phyloP scores from a whole-genome alignment of 2,113 vertebrate genomes.

The Solea solea region DNA sequence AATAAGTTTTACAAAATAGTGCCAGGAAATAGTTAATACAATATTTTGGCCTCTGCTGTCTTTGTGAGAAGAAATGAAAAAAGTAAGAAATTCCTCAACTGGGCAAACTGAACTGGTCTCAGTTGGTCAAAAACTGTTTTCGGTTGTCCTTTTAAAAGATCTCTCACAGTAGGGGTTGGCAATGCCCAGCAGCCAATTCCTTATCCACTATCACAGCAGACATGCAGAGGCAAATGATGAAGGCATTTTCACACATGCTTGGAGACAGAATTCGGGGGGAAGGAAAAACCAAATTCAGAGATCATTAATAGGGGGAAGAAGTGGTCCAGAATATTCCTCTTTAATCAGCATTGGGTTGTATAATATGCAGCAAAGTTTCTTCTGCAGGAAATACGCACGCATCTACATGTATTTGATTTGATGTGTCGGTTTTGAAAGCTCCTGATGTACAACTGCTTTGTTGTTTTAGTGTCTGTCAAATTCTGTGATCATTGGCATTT shows the following conservation, averaged over 20 bases:
- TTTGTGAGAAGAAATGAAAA: constrained; percentile 28
- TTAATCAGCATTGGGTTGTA: constrained; percentile 28
- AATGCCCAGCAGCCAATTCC: constrained; percentile 50
- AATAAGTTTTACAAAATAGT: neutral
- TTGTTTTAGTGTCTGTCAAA: too few relatives aligned
- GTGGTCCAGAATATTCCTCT: constrained; percentile 20
- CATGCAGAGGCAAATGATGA: constrained; percentile 52
- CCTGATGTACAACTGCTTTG: too few relatives aligned
- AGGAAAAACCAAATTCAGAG: constrained; percentile 24
- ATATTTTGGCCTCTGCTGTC: neutral
- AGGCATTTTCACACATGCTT: constrained; percentile 37
- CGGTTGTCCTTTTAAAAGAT: constrained; percentile 57
- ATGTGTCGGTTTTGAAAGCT: neutral
- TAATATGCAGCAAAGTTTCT: constrained; percentile 1
- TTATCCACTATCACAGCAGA: constrained; percentile 35
- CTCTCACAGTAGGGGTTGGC: constrained; percentile 54
- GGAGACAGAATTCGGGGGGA: constrained; percentile 34
- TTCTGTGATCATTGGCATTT: too few relatives aligned
- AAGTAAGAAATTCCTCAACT: constrained; percentile 45
- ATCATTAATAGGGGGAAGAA: constrained; percentile 47
- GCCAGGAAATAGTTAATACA: constrained; percentile 1
- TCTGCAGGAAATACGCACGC: constrained; percentile 1
- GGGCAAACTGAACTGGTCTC: constrained; percentile 22
- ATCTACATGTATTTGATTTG: neutral
- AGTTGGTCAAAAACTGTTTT: constrained; percentile 48